phyloP scores from a whole-genome alignment of 1,140 invertebrate species.

The Galleria mellonella region DNA sequence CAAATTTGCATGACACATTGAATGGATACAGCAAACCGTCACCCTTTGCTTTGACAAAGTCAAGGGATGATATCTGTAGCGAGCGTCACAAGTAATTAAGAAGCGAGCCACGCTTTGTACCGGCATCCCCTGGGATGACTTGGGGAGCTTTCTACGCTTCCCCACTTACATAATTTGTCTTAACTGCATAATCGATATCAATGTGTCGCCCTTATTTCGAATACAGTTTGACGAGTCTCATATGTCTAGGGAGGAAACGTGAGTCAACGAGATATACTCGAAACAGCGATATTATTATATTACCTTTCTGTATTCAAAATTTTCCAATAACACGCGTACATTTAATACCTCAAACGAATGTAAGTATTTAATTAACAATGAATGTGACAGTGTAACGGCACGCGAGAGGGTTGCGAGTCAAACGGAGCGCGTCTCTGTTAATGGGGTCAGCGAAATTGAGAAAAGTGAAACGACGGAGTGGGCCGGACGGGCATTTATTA shows the following conservation, averaged over 20 bases:
- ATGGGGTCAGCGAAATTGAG: conserved; percentile 64
- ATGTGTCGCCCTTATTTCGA: conserved; percentile 40
- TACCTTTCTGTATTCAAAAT: too few relatives aligned
- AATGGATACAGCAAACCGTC: conserved; percentile 11
- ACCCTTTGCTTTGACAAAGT: conserved; percentile 34
- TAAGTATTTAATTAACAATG: conserved; percentile 54
- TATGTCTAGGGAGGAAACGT: too few relatives aligned
- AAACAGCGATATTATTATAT: too few relatives aligned
- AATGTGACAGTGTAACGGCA: conserved; percentile 43
- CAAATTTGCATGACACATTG: conserved; percentile 7
- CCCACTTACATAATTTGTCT: conserved; percentile 56
- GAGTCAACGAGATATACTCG: too few relatives aligned
- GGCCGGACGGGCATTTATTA: conserved; percentile 48
- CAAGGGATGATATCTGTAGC: conserved; percentile 44
- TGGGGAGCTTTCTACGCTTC: conserved; percentile 30
- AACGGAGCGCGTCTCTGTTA: conserved; percentile 48
- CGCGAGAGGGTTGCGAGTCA: conserved; percentile 38
- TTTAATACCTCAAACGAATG: conserved; percentile 1
- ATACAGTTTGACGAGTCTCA: conserved; percentile 25
- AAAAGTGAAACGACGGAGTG: conserved; percentile 55
- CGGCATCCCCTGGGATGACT: conserved; percentile 27
- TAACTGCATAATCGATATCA: conserved; percentile 65
- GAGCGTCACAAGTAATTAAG: conserved; percentile 59
- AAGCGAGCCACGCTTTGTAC: conserved; percentile 42
- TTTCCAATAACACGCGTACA: too few relatives aligned